Percentiles rank a stretch among this genome's conserved stretches.
Evolutionary conservation across 2,797 vertebrate genomes (phyloP).

Genomic region (Gephyroberyx darwinii): DNA sequence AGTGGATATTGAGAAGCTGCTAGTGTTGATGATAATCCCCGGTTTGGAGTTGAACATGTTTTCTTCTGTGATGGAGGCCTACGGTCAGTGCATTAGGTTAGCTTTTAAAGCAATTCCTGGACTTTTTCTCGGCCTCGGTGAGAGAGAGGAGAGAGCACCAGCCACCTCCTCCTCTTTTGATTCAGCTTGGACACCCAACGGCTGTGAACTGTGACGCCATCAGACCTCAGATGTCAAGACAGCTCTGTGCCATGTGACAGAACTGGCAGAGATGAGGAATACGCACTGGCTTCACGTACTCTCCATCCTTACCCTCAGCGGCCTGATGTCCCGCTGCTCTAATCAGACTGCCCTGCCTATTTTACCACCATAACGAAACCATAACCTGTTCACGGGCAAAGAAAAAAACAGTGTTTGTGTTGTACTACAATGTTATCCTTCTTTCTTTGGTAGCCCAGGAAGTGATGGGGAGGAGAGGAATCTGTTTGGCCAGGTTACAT

Average conservation of each 20-base stretch:
- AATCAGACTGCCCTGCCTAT: constrained; percentile 40
- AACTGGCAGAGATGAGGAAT: constrained; percentile 46
- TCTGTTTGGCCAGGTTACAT: constrained; percentile 31
- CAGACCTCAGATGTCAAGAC: constrained; percentile 56
- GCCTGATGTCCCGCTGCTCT: constrained; percentile 21
- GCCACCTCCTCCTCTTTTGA: constrained; percentile 26
- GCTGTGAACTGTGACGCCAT: constrained; percentile 60
- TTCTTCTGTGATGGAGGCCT: constrained; percentile 56
- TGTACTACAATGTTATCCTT: constrained; percentile 52
- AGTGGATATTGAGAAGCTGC: constrained; percentile 82
- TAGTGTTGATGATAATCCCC: constrained; percentile 75
- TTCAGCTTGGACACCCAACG: constrained; percentile 41
- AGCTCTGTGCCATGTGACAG: constrained; percentile 39
- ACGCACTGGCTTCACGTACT: constrained; percentile 49
- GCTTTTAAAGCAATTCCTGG: constrained; percentile 48
- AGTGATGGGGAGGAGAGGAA: constrained; percentile 44
- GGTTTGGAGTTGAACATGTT: constrained; percentile 37
- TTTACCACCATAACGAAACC: constrained; percentile 35
- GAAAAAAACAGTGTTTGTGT: constrained; percentile 45
- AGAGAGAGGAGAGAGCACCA: constrained; percentile 25
- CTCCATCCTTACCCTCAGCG: constrained; percentile 48
- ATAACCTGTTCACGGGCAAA: constrained; percentile 39
- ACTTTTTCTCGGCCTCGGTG: constrained; percentile 39
- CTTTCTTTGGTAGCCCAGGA: constrained; percentile 48
- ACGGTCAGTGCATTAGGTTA: constrained; percentile 47